phyloP scores from a whole-genome alignment of 2,888 invertebrate genomes.

The Helobdella robusta region DNA sequence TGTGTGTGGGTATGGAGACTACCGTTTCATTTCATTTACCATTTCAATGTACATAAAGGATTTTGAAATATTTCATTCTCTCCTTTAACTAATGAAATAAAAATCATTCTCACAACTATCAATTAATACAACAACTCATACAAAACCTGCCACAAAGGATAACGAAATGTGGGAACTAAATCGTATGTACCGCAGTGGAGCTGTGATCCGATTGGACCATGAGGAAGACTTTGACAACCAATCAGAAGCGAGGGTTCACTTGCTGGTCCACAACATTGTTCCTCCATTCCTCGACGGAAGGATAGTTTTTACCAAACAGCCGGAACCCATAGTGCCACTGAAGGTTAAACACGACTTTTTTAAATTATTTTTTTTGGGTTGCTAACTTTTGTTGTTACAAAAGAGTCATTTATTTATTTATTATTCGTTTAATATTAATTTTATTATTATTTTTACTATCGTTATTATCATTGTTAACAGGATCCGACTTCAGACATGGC shows the following conservation, averaged over 20 bases:
- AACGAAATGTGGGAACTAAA: slow-evolving; percentile 98
- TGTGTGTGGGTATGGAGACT: no score
- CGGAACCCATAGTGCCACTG: slow-evolving; percentile 94
- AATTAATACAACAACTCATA: no score
- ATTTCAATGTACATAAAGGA: not conserved
- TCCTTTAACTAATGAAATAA: not conserved
- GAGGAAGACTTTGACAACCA: slow-evolving; percentile 79
- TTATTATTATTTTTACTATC: not conserved
- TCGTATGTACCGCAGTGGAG: slow-evolving; percentile 80
- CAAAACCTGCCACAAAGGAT: no score
- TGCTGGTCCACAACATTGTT: slow-evolving; percentile 92
- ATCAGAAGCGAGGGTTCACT: slow-evolving; percentile 82
- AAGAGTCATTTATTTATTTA: not conserved
- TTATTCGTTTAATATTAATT: not conserved
- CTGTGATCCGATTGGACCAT: slow-evolving; percentile 66
- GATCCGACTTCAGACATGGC: slow-evolving; percentile 98
- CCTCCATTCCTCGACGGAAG: slow-evolving; percentile 97
- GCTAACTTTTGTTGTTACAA: not conserved
- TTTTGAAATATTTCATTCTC: not conserved
- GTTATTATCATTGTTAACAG: slow-evolving; percentile 36
- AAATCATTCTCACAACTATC: not conserved
- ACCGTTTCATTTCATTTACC: no score
- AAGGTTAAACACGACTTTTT: slow-evolving; percentile 49
- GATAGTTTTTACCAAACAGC: slow-evolving; percentile 97
- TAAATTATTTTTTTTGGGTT: not conserved